These are phyloP conservation scores for Hartigia nigra DNA, from an alignment of 2,888 invertebrate species.

Conservation along the genomic window DNA sequence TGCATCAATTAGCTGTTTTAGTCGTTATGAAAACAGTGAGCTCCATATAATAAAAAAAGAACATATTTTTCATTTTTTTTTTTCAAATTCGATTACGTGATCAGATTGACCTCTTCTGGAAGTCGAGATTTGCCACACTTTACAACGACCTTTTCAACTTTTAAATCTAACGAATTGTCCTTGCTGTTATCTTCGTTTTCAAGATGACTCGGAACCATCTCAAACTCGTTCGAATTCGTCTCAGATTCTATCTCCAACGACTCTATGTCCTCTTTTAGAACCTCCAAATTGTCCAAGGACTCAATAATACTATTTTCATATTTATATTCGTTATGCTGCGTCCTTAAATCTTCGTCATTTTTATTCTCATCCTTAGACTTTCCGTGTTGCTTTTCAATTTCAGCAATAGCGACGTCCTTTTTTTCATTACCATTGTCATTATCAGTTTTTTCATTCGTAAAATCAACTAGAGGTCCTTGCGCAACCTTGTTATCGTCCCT, in stretches of 20 bases:
- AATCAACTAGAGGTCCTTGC: slow-evolving; percentile 4
- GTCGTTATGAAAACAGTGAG: not conserved
- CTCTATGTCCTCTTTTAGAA: slow-evolving; percentile 33
- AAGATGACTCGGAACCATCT: slow-evolving; percentile 45
- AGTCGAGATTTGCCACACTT: slow-evolving; percentile 36
- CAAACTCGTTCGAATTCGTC: slow-evolving; percentile 51
- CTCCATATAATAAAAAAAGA: not conserved
- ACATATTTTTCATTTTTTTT: not conserved
- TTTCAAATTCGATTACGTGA: slow-evolving; percentile 20
- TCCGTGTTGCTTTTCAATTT: not conserved
- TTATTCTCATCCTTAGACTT: slow-evolving; percentile 7
- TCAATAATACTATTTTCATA: slow-evolving; percentile 19
- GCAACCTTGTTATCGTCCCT: slow-evolving; percentile 20
- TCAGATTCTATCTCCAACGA: slow-evolving; percentile 37
- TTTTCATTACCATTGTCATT: not conserved
- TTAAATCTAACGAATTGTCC: slow-evolving; percentile 42
- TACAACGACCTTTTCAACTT: slow-evolving; percentile 43
- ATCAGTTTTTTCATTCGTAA: slow-evolving; percentile 7
- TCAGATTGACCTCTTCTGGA: slow-evolving; percentile 42
- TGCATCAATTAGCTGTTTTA: not conserved
- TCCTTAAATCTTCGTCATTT: slow-evolving; percentile 3
- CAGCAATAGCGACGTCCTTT: not conserved
- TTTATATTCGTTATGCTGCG: slow-evolving; percentile 25
- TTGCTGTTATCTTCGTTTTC: slow-evolving; percentile 46
- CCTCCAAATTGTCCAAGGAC: slow-evolving; percentile 8